Conservation (phyloP, 2,113 vertebrate species). For the Tragelaphus strepsiceros region DNA sequence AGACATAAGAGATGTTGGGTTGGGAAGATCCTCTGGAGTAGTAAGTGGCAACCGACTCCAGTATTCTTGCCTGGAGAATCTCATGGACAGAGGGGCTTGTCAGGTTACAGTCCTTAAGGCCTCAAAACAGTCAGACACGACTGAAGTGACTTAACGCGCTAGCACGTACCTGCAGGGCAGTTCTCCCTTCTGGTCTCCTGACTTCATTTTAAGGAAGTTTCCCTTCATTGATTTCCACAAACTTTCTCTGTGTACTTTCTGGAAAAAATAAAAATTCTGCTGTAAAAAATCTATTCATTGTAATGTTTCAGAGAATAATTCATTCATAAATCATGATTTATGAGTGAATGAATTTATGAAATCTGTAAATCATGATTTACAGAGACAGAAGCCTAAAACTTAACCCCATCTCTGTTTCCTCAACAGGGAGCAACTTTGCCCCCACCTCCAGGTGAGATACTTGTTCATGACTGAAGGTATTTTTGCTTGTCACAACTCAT, state of each 20-base stretch:
- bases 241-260: not conserved
- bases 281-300: not conserved
- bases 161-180: not conserved
- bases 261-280: not conserved
- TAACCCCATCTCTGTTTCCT: not conserved
- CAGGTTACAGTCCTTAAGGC: not conserved
- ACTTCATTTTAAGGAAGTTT: not conserved
- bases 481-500: not conserved
- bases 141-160: not conserved
- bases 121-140: not conserved
- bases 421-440: not conserved
- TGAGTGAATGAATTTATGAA: no score
- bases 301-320: not conserved
- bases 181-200: not conserved
- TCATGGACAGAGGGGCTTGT: not conserved
- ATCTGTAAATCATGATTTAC: not conserved
- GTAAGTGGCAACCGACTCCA: not conserved
- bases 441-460: not conserved
- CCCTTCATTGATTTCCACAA: not conserved
- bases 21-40: not conserved
- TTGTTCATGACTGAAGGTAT: not conserved
- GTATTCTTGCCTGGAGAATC: not conserved
- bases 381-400: not conserved
- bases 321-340: not conserved
- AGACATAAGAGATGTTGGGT: not conserved